These are phyloP conservation scores for Tipula vernalis DNA, from an alignment of 2,888 invertebrate genomes.

Conservation along the genomic window DNA sequence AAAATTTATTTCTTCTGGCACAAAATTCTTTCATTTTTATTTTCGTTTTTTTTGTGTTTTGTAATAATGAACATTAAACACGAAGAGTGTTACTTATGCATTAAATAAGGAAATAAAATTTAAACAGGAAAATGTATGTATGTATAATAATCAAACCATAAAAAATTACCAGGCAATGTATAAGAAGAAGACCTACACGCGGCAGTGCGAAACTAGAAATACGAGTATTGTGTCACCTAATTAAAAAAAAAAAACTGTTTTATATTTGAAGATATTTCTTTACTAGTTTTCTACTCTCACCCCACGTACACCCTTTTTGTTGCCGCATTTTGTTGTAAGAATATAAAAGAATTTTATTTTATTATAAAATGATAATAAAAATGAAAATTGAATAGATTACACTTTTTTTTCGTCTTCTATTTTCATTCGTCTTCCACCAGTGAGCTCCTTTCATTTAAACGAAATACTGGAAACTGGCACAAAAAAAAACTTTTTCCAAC, in stretches of 20 bases:
- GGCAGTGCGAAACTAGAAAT: background rate
- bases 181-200: background rate
- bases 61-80: background rate
- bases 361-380: constrained; percentile 4
- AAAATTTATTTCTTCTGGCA: background rate
- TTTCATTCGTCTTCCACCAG: background rate
- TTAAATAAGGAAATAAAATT: background rate
- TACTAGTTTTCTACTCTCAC: background rate
- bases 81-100: background rate
- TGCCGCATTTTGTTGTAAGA: background rate
- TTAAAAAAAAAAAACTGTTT: background rate
- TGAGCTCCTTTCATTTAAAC: background rate
- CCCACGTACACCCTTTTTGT: background rate
- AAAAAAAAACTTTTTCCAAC: background rate
- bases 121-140: background rate
- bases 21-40: background rate
- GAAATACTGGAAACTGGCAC: background rate
- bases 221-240: background rate
- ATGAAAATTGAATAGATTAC: background rate
- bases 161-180: background rate
- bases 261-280: background rate
- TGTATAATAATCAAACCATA: background rate
- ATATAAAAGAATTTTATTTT: background rate
- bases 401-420: background rate
- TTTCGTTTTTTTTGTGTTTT: background rate